These are phyloP conservation scores for Didymodactylos carnosus DNA, from an alignment of 2,888 invertebrate species.

Conservation along the genomic window DNA sequence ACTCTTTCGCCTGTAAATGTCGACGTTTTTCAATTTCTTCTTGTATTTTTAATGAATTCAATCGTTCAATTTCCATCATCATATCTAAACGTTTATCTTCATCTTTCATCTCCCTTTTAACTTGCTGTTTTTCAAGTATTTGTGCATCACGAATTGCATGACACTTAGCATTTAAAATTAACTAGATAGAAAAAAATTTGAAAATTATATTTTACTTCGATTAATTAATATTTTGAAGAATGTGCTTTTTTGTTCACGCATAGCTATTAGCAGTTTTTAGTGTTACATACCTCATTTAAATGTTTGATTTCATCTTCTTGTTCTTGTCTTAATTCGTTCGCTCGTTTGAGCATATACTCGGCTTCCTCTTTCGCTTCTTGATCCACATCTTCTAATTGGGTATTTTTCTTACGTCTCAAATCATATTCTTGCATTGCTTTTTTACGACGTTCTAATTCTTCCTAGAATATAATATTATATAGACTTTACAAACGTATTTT, in stretches of 20 bases:
- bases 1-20: constrained; percentile 23
- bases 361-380: constrained; percentile 31
- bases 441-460: constrained; percentile 25
- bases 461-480: constrained; percentile 18
- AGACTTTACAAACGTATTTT: too few species aligned
- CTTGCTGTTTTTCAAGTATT: constrained; percentile 30
- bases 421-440: constrained; percentile 28
- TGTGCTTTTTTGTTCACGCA: not conserved
- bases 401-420: constrained; percentile 26
- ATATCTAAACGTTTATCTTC: constrained; percentile 31
- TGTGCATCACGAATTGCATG: constrained; percentile 35
- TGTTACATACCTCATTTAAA: constrained; percentile 29
- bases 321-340: constrained; percentile 31
- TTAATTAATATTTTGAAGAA: too few species aligned
- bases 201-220: not conserved
- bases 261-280: not conserved
- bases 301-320: constrained; percentile 36
- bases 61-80: constrained; percentile 35
- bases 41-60: constrained; percentile 29
- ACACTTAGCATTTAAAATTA: constrained; percentile 34
- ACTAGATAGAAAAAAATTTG: constrained; percentile 20
- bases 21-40: constrained; percentile 31
- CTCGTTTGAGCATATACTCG: constrained; percentile 28
- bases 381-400: constrained; percentile 30
- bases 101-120: constrained; percentile 26